Evolutionary conservation across 2,113 vertebrate genomes (phyloP).

Genomic region (Macaca mulatta): DNA sequence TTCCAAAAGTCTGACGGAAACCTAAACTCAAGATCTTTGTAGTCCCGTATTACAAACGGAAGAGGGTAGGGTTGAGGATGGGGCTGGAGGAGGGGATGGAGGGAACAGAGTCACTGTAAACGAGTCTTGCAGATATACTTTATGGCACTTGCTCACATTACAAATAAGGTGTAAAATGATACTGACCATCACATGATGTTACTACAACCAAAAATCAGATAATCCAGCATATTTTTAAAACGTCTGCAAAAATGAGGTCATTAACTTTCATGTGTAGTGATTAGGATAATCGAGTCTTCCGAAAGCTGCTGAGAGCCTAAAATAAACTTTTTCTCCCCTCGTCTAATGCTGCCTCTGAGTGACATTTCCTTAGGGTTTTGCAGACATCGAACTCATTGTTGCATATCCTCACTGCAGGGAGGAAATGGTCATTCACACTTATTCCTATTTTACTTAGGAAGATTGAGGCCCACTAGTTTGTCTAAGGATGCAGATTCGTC

Average conservation of each 20-base stretch:
- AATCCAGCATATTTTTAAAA: constrained; percentile 5
- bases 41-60: background rate
- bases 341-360: background rate
- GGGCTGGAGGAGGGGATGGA: background rate
- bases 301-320: background rate
- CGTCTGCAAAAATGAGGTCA: background rate
- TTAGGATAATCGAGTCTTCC: background rate
- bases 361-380: background rate
- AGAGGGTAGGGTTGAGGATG: background rate
- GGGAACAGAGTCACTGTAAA: background rate
- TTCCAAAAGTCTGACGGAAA: constrained; percentile 5
- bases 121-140: background rate
- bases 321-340: background rate
- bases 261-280: background rate
- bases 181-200: background rate
- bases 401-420: background rate
- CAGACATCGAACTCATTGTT: background rate
- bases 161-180: background rate
- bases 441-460: background rate
- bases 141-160: background rate
- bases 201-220: background rate
- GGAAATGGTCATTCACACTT: background rate
- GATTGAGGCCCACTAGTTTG: background rate
- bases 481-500: background rate
- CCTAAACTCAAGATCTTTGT: background rate